Percentiles rank a stretch among this genome's conserved stretches.
Evolutionary conservation across 2,888 invertebrate genomes (phyloP).

Genomic region (Lysandra coridon): DNA sequence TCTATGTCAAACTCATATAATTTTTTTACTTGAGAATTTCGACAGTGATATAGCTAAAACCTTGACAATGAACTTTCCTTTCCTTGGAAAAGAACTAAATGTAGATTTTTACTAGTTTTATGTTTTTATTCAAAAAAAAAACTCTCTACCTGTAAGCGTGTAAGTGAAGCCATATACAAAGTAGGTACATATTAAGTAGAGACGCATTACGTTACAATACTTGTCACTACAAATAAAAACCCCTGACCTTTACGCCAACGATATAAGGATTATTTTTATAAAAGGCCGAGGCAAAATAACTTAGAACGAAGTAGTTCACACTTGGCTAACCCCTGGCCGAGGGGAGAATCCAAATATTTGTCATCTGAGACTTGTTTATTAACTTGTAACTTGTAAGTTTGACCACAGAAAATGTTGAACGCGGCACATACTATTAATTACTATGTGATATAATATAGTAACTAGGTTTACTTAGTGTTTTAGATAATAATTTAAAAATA

Average conservation of each 20-base stretch:
- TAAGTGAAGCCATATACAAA: neutral
- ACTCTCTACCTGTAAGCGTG: neutral
- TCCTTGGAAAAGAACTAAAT: too few species aligned
- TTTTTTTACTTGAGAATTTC: too few species aligned
- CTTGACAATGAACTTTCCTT: too few species aligned
- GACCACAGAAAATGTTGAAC: neutral
- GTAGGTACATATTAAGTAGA: neutral
- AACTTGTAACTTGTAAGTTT: neutral
- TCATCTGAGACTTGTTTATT: conserved; percentile 14
- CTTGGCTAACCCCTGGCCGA: neutral
- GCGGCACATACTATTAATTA: neutral
- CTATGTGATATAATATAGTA: neutral
- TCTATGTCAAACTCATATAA: too few species aligned
- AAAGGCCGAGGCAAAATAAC: neutral
- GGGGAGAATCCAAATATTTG: conserved; percentile 8
- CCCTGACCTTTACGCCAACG: neutral
- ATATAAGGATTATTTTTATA: neutral
- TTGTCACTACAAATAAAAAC: neutral
- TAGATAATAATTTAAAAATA: too few species aligned
- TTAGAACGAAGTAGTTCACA: neutral
- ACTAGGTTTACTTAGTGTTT: too few species aligned
- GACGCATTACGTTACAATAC: neutral
- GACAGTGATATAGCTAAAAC: too few species aligned
- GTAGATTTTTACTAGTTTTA: too few species aligned
- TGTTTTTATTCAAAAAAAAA: too few species aligned